A percentile compares a stretch with the other conserved stretches of the same genome.
Evolutionary conservation across 2,888 invertebrate genomes (phyloP).

Genomic region (Microctonus aethiopoides): DNA sequence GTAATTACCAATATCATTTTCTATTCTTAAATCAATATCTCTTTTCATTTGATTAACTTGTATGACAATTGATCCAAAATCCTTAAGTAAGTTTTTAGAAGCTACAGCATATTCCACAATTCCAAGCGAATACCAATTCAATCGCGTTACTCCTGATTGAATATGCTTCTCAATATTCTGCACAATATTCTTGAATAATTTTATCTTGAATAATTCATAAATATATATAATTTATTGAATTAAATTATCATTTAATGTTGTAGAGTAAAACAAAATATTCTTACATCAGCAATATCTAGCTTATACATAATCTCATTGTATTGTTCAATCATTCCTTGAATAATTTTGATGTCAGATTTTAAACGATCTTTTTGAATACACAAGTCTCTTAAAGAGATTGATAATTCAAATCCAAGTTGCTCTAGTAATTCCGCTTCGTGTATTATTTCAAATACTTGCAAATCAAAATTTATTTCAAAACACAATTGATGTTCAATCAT

Average conservation of each 20-base stretch:
- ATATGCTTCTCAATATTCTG: slow-evolving; percentile 80
- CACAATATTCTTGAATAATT: slow-evolving; percentile 77
- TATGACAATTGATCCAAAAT: slow-evolving; percentile 74
- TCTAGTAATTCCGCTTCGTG: slow-evolving; percentile 82
- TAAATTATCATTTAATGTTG: no score
- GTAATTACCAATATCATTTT: slow-evolving; percentile 51
- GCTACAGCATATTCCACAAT: slow-evolving; percentile 78
- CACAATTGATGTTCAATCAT: slow-evolving; percentile 76
- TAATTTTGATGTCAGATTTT: slow-evolving; percentile 74
- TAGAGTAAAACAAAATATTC: slow-evolving; percentile 20
- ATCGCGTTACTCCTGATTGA: slow-evolving; percentile 83
- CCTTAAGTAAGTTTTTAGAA: slow-evolving; percentile 71
- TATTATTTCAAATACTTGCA: slow-evolving; percentile 75
- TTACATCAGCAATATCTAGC: slow-evolving; percentile 78
- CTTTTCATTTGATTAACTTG: slow-evolving; percentile 73
- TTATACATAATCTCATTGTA: slow-evolving; percentile 76
- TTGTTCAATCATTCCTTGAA: slow-evolving; percentile 71
- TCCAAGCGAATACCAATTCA: slow-evolving; percentile 88
- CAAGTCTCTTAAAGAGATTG: slow-evolving; percentile 69
- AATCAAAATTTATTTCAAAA: slow-evolving; percentile 76
- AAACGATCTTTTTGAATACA: slow-evolving; percentile 75
- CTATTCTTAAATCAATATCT: slow-evolving; percentile 54
- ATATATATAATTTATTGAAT: no score
- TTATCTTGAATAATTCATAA: no score
- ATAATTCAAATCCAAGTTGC: slow-evolving; percentile 73